These are phyloP conservation scores for Drosophila ezoana DNA, from an alignment of 2,888 invertebrate species.

Conservation along the genomic window DNA sequence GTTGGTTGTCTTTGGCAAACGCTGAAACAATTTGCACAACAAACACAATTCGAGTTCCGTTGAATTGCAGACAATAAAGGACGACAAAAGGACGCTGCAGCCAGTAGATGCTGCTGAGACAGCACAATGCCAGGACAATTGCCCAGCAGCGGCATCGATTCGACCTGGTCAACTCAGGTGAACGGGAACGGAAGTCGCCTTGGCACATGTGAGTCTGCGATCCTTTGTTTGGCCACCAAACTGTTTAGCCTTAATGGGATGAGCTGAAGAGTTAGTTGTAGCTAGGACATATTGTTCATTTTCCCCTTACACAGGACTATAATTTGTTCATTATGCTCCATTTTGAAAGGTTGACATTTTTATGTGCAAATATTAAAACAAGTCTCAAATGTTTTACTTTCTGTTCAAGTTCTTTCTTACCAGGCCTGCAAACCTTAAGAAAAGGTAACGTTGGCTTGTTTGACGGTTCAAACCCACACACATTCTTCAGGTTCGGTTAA, in stretches of 20 bases:
- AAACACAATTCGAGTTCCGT: conserved; percentile 61
- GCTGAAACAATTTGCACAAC: conserved; percentile 56
- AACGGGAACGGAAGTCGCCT: conserved; percentile 52
- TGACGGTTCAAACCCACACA: no score
- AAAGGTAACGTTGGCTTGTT: no score
- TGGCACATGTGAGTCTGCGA: conserved; percentile 26
- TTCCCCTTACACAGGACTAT: conserved; percentile 5
- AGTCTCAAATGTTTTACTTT: no score
- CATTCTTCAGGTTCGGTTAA: no score
- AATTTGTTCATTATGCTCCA: no score
- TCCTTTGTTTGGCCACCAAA: conserved; percentile 11
- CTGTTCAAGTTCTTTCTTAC: no score
- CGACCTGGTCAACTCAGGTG: conserved; percentile 58
- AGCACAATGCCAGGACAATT: conserved; percentile 48
- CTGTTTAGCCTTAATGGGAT: conserved; percentile 48
- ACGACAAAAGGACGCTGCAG: conserved; percentile 46
- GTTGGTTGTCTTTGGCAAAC: conserved; percentile 28
- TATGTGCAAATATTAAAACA: no score
- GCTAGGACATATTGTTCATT: conserved; percentile 22
- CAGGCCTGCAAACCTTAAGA: no score
- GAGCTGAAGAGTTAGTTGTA: conserved; percentile 41
- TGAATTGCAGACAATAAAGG: conserved; percentile 52
- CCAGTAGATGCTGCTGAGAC: conserved; percentile 31
- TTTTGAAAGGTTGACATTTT: no score
- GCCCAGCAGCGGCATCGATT: conserved; percentile 44